Evolutionary conservation across 2,888 invertebrate species (phyloP).

Genomic region (Minunthozetes semirufus): DNA sequence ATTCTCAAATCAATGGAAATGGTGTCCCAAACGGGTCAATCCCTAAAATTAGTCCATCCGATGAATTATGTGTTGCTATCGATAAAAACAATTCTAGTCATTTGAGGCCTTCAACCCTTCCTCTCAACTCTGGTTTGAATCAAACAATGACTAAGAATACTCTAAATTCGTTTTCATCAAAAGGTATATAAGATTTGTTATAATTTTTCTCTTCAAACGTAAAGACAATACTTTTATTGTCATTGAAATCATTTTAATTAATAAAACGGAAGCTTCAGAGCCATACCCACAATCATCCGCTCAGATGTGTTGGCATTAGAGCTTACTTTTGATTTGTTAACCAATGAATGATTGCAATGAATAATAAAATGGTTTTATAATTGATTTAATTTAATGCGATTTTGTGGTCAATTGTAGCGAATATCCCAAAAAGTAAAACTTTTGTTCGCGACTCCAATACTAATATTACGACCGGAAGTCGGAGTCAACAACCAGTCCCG

Average conservation of each 20-base stretch:
- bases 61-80: neutral
- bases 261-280: too few relatives aligned
- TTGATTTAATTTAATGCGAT: neutral
- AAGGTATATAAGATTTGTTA: neutral
- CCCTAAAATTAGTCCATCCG: slow-evolving; percentile 25
- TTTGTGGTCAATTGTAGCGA: neutral
- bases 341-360: neutral
- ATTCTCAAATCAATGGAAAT: neutral
- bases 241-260: neutral
- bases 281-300: too few relatives aligned
- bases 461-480: neutral
- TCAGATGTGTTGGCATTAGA: neutral
- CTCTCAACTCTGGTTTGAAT: neutral
- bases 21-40: slow-evolving; percentile 12
- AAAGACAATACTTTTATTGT: neutral
- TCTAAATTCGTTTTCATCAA: neutral
- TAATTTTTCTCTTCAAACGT: neutral
- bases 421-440: slow-evolving; percentile 23
- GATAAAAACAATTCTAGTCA: slow-evolving; percentile 19
- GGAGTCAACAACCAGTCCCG: slow-evolving; percentile 25
- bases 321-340: neutral
- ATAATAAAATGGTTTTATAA: neutral
- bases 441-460: slow-evolving; percentile 16
- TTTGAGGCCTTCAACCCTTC: neutral
- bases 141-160: neutral